These are phyloP conservation scores for Percina caprodes DNA, from an alignment of 2,113 vertebrate genomes.

Conservation along the genomic window DNA sequence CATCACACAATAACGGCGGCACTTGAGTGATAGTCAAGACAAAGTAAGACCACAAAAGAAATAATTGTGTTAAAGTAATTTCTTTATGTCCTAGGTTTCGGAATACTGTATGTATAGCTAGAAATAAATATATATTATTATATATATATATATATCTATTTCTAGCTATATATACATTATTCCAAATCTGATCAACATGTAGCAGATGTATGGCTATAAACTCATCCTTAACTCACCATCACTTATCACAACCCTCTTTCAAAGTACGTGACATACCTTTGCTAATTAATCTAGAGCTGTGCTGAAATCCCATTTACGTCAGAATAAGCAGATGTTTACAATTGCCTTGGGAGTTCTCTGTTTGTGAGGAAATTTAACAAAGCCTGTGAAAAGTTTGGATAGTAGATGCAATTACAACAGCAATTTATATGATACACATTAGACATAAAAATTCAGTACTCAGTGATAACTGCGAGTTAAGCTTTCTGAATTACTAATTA, in stretches of 20 bases:
- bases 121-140: too few species aligned
- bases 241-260: constrained; percentile 13
- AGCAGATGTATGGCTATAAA: not conserved
- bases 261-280: constrained; percentile 35
- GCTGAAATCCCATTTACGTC: constrained; percentile 38
- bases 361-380: constrained; percentile 44
- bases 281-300: constrained; percentile 39
- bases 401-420: not conserved
- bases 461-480: constrained; percentile 4
- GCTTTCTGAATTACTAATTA: constrained; percentile 25
- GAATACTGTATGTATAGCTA: too few species aligned
- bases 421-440: constrained; percentile 11
- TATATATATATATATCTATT: too few species aligned
- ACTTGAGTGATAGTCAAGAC: constrained; percentile 25
- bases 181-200: not conserved
- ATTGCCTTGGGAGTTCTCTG: constrained; percentile 46
- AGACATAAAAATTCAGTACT: constrained; percentile 1
- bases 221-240: constrained; percentile 3
- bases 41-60: constrained; percentile 34
- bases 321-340: constrained; percentile 38
- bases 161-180: not conserved
- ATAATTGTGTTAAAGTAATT: constrained; percentile 36
- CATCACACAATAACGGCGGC: constrained; percentile 3
- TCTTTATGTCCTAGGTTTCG: not conserved
- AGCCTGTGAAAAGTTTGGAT: constrained; percentile 32